These are phyloP conservation scores for Apodemia zela DNA, from an alignment of 2,888 invertebrate species.

Conservation along the genomic window DNA sequence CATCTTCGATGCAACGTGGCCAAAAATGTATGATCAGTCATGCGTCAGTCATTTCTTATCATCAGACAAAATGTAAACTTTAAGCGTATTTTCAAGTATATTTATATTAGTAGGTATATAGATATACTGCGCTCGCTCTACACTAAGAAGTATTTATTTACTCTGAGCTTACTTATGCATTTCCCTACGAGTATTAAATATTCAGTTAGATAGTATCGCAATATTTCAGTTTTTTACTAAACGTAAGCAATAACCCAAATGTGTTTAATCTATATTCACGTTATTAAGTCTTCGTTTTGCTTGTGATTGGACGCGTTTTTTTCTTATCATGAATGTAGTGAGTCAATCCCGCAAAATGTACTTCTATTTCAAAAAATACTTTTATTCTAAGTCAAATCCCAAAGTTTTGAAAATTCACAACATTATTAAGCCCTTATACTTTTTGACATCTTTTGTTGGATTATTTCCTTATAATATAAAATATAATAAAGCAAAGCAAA, in stretches of 20 bases:
- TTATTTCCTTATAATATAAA: constrained; percentile 39
- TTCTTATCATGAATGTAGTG: not conserved
- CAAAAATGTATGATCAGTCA: no score
- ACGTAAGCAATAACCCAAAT: constrained; percentile 4
- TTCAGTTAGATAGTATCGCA: constrained; percentile 1
- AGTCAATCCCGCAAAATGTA: not conserved
- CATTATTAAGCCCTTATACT: constrained; percentile 37
- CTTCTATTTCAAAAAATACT: constrained; percentile 25
- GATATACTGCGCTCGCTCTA: not conserved
- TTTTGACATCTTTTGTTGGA: constrained; percentile 35
- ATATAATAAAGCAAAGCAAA: constrained; percentile 31
- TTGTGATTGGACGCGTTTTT: not conserved
- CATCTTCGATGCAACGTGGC: no score
- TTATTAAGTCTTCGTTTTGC: not conserved
- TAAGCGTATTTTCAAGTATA: no score
- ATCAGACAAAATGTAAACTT: no score
- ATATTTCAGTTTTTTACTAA: constrained; percentile 1
- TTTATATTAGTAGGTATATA: no score
- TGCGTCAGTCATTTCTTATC: no score
- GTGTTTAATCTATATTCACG: not conserved
- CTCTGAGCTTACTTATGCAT: not conserved
- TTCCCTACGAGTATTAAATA: not conserved
- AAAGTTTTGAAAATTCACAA: constrained; percentile 14
- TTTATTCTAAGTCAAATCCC: constrained; percentile 10
- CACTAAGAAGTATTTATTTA: not conserved